Conservation (phyloP, 2,797 vertebrate species). For the Clamator glandarius region DNA sequence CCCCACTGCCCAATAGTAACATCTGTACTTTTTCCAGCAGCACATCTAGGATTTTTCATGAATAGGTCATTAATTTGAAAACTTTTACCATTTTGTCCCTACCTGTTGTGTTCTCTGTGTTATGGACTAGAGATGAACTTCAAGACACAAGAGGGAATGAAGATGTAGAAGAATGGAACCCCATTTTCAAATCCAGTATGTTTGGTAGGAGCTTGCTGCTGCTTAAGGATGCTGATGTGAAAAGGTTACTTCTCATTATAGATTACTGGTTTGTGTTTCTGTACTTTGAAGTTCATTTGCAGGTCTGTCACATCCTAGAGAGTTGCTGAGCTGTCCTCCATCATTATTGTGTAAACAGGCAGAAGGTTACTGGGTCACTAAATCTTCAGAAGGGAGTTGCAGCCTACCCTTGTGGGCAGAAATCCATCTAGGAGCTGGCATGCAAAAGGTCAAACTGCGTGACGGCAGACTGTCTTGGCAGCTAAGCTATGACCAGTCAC, state of each 20-base stretch:
- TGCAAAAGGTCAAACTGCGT: neutral
- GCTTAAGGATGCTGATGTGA: neutral
- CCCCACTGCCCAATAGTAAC: neutral
- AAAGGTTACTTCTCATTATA: neutral
- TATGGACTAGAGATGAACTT: neutral
- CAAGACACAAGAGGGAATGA: neutral
- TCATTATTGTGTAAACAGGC: neutral
- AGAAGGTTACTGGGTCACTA: neutral
- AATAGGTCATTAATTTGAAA: neutral
- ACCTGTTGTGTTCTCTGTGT: neutral
- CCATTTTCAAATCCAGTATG: neutral
- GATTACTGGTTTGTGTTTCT: neutral
- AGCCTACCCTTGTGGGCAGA: neutral
- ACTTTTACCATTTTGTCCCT: neutral
- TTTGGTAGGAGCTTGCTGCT: neutral
- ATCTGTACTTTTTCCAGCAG: neutral
- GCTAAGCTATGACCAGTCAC: neutral
- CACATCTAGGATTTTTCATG: neutral
- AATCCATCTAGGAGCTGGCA: neutral
- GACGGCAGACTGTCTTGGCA: neutral
- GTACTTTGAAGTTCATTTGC: neutral
- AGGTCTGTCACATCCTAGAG: neutral
- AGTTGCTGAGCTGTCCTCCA: neutral
- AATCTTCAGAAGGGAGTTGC: neutral
- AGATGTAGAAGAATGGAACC: neutral